Percentiles rank a stretch among this genome's conserved stretches.
Evolutionary conservation across 2,113 vertebrate genomes (phyloP).

Genomic region (Lamprologus lemairii): DNA sequence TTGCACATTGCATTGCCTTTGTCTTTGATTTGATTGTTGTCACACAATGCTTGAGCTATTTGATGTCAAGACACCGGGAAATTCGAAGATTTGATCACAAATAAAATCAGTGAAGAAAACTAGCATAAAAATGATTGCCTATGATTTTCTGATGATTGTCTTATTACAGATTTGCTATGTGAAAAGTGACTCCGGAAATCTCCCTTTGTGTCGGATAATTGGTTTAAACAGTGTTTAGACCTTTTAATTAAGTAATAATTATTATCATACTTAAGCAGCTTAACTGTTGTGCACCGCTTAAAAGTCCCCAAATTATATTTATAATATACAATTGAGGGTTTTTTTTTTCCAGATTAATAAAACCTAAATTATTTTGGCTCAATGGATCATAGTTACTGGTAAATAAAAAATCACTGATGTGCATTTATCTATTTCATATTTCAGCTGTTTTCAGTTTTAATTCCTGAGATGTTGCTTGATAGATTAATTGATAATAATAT

Average conservation of each 20-base stretch:
- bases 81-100: not conserved
- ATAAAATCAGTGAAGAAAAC: not conserved
- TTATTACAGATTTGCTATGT: not conserved
- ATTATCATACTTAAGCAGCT: not conserved
- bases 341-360: rapidly evolving
- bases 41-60: not conserved
- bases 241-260: not conserved
- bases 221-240: not conserved
- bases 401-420: not conserved
- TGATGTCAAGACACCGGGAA: not conserved
- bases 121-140: not conserved
- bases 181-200: not conserved
- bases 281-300: not conserved
- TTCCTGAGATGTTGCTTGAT: not conserved
- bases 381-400: not conserved
- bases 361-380: not conserved
- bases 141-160: not conserved
- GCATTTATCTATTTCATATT: not conserved
- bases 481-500: not conserved
- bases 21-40: not conserved
- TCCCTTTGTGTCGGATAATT: not conserved
- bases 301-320: not conserved
- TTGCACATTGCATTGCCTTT: not conserved
- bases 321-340: rapidly evolving
- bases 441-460: not conserved